Conservation (phyloP, 2,113 vertebrate genomes). For the Motacilla tschutschensis region DNA sequence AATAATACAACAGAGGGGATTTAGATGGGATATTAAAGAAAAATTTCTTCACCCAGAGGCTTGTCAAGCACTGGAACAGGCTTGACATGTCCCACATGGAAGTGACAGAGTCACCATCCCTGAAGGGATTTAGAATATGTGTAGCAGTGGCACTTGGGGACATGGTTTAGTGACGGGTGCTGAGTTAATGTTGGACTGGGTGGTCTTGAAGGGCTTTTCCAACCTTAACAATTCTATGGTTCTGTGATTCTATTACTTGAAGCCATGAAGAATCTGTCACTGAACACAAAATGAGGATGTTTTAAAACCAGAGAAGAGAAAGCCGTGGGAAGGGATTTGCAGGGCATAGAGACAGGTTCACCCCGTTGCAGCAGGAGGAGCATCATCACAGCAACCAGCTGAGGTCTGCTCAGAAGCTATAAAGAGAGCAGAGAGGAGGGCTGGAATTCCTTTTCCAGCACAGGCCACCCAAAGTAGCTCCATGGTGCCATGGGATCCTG, state of each 20-base stretch:
- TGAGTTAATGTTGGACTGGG: neutral
- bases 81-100: neutral
- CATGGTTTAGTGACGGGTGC: accelerated
- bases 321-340: neutral
- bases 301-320: neutral
- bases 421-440: neutral
- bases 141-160: neutral
- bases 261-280: neutral
- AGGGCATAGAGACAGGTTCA: neutral
- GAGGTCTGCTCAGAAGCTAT: neutral
- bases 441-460: neutral
- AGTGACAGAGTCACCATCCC: neutral
- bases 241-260: neutral
- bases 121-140: neutral
- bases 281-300: neutral
- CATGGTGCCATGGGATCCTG: neutral
- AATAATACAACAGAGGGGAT: neutral
- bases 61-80: neutral
- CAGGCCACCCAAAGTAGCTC: neutral
- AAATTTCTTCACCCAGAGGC: neutral
- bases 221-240: neutral
- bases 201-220: neutral
- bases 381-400: neutral
- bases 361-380: accelerated
- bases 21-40: neutral